These are phyloP conservation scores for Autographa pulchrina DNA, from an alignment of 2,888 invertebrate genomes.

Conservation along the genomic window DNA sequence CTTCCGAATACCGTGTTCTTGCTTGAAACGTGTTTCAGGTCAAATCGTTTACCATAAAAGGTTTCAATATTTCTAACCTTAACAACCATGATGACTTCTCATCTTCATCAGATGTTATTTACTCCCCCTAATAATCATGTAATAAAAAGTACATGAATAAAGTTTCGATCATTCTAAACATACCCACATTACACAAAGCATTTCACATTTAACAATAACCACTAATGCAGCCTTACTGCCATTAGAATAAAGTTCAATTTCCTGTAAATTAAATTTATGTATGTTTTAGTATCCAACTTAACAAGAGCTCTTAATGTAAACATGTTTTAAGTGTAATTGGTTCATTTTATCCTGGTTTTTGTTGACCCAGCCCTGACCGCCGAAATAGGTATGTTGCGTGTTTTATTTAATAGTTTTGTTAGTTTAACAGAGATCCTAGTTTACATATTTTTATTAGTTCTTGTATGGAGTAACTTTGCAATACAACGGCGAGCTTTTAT, in stretches of 20 bases:
- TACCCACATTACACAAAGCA: conserved; percentile 39
- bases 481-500: background rate
- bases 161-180: conserved; percentile 43
- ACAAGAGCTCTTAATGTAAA: conserved; percentile 47
- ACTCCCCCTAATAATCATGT: conserved; percentile 25
- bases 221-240: conserved; percentile 46
- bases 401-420: conserved; percentile 69
- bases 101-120: background rate
- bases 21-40: no score
- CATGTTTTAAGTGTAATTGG: conserved; percentile 20
- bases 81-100: no score
- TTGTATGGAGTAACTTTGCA: conserved; percentile 48
- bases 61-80: no score
- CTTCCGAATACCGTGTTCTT: no score
- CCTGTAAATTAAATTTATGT: conserved; percentile 53
- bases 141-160: conserved; percentile 32
- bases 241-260: conserved; percentile 65
- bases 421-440: conserved; percentile 62
- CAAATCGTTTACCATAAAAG: no score
- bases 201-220: conserved; percentile 31
- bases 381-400: conserved; percentile 82
- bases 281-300: conserved; percentile 55
- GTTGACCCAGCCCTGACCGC: conserved; percentile 78
- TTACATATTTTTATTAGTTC: conserved; percentile 65
- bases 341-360: conserved; percentile 57